Base-by-base conservation (phyloP, 2,888 invertebrate genomes). In the Margaritifera margaritifera region DNA sequence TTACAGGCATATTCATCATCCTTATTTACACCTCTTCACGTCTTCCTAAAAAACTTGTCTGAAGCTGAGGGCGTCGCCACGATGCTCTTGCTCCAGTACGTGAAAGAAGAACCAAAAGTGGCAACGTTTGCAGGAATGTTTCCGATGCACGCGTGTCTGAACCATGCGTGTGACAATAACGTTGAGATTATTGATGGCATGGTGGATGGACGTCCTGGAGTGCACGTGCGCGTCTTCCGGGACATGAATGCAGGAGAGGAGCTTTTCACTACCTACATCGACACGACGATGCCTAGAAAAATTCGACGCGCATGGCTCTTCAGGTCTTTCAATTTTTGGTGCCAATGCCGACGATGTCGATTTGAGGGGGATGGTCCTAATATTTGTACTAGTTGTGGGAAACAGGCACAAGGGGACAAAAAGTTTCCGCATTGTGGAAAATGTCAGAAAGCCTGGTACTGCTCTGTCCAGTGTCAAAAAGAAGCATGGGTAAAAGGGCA, bases 311-410 rank as follows among this genome's bases (percentile, higher is more conserved):
- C 86, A n/a, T 87, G 86, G 86, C 74, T 87, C 19, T 87, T 77
- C 69, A 81, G 83, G 67, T 85, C 86, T 5, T 87, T 86, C 76
- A 86, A 85, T 67, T 87, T 87, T 72, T 87, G 86, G 86, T 87
- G 86, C 64, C 77, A 80, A 42, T 87, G 86, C 62, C 77, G 68
- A 24, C 78, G 84, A 18, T 87, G 86, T 64, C 76, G 79, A 59
- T 83, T 81, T 62, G 86, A 87, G 68, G 86, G 86, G 0, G 85
- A 84, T 60, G 81, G 84, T 55, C 74, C 81, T 6, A 69, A 76
- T 1, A 64, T 67, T 4, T 87, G 86, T 67, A 86, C 86, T 6
- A 76, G 81, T 58, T 87, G 86, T 64, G 72, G 75, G 22, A 80
- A 78, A 42, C 72, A 69, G 11, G 78, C 83, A 2, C 54, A 69